phyloP scores from a whole-genome alignment of 2,113 vertebrate species.

The Salvelinus sp. region DNA sequence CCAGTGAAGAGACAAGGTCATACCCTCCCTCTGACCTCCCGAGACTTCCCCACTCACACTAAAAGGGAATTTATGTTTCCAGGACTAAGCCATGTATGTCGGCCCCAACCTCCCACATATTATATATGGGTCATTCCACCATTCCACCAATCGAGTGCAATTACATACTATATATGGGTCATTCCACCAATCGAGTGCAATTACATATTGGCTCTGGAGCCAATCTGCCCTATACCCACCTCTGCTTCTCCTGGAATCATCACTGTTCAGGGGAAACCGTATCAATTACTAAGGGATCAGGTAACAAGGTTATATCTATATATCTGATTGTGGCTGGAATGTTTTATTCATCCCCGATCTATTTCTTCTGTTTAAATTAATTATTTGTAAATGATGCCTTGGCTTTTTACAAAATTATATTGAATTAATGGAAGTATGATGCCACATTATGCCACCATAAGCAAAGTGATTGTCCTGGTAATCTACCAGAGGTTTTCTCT shows the following conservation, averaged over 20 bases:
- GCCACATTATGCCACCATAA: too few species aligned
- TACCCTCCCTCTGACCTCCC: background rate
- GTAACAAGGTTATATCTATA: background rate
- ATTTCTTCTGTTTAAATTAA: too few species aligned
- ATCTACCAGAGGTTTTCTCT: too few species aligned
- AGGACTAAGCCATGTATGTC: slow-evolving; percentile 11
- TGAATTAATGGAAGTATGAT: too few species aligned
- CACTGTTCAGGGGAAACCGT: background rate
- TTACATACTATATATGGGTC: too few species aligned
- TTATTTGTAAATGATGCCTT: too few species aligned
- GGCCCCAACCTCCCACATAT: slow-evolving; percentile 5
- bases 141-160: too few species aligned
- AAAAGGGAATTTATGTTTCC: slow-evolving; percentile 22
- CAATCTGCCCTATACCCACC: slow-evolving; percentile 7
- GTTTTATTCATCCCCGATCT: background rate
- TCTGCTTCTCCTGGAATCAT: background rate
- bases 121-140: too few species aligned
- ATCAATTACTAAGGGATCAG: background rate
- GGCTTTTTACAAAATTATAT: too few species aligned
- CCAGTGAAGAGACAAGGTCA: slow-evolving; percentile 21
- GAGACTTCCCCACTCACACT: slow-evolving; percentile 21
- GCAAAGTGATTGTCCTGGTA: too few species aligned
- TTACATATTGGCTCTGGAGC: slow-evolving; percentile 13
- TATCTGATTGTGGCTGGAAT: background rate
- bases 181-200: too few species aligned